These are phyloP conservation scores for Aurelia coerulea DNA, from an alignment of 30 jellyfish, hydroid and myxozoan genomes.

Conservation along the genomic window DNA sequence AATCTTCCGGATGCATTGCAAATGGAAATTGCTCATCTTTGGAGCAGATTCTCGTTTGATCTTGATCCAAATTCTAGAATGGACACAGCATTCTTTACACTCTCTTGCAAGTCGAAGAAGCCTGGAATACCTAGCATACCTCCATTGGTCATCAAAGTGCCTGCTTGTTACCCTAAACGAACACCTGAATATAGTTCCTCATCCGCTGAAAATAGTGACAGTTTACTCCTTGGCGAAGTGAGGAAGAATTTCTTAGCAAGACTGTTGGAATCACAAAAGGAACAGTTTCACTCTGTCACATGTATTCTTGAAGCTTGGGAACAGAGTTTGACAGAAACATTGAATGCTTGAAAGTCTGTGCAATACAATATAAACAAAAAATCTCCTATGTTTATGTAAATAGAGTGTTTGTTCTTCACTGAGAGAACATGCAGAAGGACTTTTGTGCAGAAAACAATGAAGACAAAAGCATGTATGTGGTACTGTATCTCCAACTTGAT, in stretches of 20 bases:
- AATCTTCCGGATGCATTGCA: slow-evolving; percentile 70
- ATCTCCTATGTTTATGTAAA: neutral
- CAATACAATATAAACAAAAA: neutral
- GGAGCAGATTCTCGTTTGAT: slow-evolving; percentile 61
- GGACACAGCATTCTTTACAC: slow-evolving; percentile 34
- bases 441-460: no score
- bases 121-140: slow-evolving; percentile 47
- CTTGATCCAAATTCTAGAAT: slow-evolving; percentile 21
- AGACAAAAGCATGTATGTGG: no score
- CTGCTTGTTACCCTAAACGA: slow-evolving; percentile 59
- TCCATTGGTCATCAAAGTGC: slow-evolving; percentile 51
- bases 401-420: no score
- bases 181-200: slow-evolving; percentile 50
- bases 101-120: slow-evolving; percentile 51
- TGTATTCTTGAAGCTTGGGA: slow-evolving; percentile 70
- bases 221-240: slow-evolving; percentile 16
- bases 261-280: slow-evolving; percentile 46
- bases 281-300: slow-evolving; percentile 66
- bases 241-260: slow-evolving; percentile 28
- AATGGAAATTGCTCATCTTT: slow-evolving; percentile 74
- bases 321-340: slow-evolving; percentile 40
- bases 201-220: slow-evolving; percentile 10
- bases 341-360: neutral
- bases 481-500: no score
- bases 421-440: no score